These are phyloP conservation scores for Dipodomys ordii DNA, from an alignment of 2,113 vertebrate species.

Conservation along the genomic window DNA sequence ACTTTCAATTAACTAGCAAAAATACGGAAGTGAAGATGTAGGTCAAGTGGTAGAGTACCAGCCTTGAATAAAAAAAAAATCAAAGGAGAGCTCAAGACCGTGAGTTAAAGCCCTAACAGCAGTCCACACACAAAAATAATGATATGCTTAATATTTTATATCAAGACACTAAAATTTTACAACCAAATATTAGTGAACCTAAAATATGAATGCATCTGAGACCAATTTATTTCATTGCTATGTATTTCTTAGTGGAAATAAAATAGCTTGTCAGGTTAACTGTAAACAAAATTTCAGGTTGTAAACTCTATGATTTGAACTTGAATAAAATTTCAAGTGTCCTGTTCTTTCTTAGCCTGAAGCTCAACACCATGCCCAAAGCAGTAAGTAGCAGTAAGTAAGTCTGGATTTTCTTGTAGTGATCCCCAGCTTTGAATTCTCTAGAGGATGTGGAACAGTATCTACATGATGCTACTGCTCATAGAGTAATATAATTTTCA, in stretches of 20 bases:
- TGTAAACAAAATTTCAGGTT: constrained; percentile 25
- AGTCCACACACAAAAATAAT: no score
- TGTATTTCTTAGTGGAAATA: background rate
- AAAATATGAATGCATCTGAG: background rate
- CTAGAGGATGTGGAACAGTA: background rate
- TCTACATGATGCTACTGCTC: background rate
- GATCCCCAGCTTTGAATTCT: background rate
- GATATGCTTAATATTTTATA: background rate
- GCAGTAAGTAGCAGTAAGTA: background rate
- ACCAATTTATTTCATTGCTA: background rate
- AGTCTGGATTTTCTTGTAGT: background rate
- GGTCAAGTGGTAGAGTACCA: no score
- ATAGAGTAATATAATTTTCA: background rate
- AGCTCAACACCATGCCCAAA: background rate
- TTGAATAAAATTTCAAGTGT: background rate
- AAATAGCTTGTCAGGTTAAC: background rate
- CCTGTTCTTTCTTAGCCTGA: background rate
- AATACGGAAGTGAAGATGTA: no score
- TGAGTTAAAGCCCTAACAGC: no score
- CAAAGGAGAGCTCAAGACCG: no score
- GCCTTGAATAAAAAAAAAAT: no score
- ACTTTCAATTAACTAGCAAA: no score
- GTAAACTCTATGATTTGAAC: background rate
- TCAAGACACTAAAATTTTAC: background rate
- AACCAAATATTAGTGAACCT: background rate